Percentiles rank a stretch among this genome's conserved stretches.
Conservation (phyloP, 2,797 vertebrate genomes). For the Anguilla anguilla region DNA sequence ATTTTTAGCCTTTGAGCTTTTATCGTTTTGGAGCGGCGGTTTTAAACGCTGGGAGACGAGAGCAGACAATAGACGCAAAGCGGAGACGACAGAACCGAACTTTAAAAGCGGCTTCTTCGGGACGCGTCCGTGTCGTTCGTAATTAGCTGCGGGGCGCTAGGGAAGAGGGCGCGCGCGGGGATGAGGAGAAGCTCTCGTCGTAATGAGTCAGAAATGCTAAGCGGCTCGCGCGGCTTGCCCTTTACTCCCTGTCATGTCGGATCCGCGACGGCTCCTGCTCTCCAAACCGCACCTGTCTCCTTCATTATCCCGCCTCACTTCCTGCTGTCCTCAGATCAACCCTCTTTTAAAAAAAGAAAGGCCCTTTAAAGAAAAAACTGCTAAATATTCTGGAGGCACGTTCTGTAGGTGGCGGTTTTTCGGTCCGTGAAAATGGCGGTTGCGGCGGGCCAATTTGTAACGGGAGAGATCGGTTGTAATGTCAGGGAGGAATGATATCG, state of each 20-base stretch:
- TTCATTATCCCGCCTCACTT: background rate
- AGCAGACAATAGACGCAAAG: background rate
- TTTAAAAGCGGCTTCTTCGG: background rate
- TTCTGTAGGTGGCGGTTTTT: background rate
- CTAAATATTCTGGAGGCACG: background rate
- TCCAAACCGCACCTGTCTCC: background rate
- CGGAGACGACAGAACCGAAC: background rate
- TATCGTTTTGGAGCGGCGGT: too few species aligned
- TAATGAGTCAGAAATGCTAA: conserved; percentile 4
- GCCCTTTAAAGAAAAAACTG: too few species aligned
- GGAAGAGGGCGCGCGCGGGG: background rate
- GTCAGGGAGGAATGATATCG: background rate
- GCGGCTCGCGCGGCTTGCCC: background rate
- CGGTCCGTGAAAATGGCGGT: background rate
- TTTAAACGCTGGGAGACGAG: too few species aligned
- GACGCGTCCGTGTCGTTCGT: background rate
- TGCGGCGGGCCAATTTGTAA: background rate
- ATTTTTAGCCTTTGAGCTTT: background rate
- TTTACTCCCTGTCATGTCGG: background rate
- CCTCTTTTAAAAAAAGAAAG: background rate
- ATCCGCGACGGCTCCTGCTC: background rate
- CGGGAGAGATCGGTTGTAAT: background rate
- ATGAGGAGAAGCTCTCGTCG: background rate
- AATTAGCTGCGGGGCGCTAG: background rate
- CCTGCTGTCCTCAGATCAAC: background rate